Evolutionary conservation across 1,140 invertebrate genomes (phyloP), one percentile per base, ranked within the genome.

Genomic region (Arion vulgaris): DNA sequence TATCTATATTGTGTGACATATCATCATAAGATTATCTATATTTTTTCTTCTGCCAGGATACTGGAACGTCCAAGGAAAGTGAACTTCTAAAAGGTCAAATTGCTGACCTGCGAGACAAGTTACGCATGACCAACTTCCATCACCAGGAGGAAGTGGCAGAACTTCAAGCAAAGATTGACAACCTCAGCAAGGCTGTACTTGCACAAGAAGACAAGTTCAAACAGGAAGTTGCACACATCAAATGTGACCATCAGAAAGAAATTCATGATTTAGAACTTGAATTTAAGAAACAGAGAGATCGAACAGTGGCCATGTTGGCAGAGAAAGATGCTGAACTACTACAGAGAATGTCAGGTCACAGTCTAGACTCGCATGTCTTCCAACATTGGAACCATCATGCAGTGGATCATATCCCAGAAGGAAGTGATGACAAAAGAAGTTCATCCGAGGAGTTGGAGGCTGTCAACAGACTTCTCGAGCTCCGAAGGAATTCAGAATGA

Each of bases 261-360:
- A 90, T 95, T 0, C 90, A 92, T 32, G 92, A 94, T 57, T 87
- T 97, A 36, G 96, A 97, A 87, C 94, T 95, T 73, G 95, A 97
- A 87, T 90, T 96, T n/a, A 93, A 95, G 68, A 95, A 95, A 79
- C 96, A 97, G 88, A 92, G 96, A 28, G 95, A 96, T 77, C 92
- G 96, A 75, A 96, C 96, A 26, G 92, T 96, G 13, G 94, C 94
- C 1, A 90, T 97, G 13, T 91, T 97, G 11, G 94, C 95, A 41
- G 96, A 97, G 87, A 96, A 96, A 77, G 96, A 97, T 86, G 94
- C 95, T 84, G 96, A 96, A 89, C 95, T 97, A 62, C 95, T 97
- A 62, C 92, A 94, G 69, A 93, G 94, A 0, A 19, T 72, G 69
- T 9, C 41, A 28, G 80, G 80, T 57, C 77, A 85, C 32, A 53